Evolutionary conservation across 2,113 vertebrate species (phyloP).

Genomic region (Clupea harengus): DNA sequence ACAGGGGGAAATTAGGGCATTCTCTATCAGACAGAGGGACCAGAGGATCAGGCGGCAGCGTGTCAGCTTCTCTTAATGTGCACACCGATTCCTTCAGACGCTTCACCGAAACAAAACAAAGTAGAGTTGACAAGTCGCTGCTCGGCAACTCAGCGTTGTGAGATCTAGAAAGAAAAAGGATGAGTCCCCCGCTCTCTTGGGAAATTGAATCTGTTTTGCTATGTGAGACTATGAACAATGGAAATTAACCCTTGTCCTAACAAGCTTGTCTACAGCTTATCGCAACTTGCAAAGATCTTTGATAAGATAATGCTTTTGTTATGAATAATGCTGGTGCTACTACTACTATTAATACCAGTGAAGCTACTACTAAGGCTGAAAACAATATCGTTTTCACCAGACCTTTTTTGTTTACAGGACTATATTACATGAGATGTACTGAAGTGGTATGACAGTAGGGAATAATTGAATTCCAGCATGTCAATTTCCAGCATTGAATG

Average conservation of each 20-base stretch:
- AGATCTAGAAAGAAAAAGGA: conserved; percentile 49
- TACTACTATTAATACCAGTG: too few species aligned
- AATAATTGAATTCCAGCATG: background rate
- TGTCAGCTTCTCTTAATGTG: conserved; percentile 67
- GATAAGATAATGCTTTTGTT: too few species aligned
- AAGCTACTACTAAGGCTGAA: too few species aligned
- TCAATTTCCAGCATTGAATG: background rate
- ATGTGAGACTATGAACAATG: too few species aligned
- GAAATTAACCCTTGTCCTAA: too few species aligned
- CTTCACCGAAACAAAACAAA: conserved; percentile 66
- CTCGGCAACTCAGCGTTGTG: conserved; percentile 51
- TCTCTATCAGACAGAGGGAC: conserved; percentile 65
- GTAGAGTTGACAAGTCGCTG: conserved; percentile 65
- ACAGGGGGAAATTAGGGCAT: conserved; percentile 64
- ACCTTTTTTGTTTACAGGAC: too few species aligned
- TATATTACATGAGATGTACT: too few species aligned
- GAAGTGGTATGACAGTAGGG: background rate
- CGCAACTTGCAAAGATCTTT: too few species aligned
- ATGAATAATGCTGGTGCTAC: too few species aligned
- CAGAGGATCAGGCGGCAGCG: conserved; percentile 66
- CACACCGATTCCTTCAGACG: conserved; percentile 61
- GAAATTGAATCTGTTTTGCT: too few species aligned
- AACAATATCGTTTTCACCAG: too few species aligned
- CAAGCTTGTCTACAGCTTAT: too few species aligned
- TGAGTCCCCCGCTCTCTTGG: background rate